phyloP scores from a whole-genome alignment of 2,113 vertebrate species.

The Bothrops jararaca region DNA sequence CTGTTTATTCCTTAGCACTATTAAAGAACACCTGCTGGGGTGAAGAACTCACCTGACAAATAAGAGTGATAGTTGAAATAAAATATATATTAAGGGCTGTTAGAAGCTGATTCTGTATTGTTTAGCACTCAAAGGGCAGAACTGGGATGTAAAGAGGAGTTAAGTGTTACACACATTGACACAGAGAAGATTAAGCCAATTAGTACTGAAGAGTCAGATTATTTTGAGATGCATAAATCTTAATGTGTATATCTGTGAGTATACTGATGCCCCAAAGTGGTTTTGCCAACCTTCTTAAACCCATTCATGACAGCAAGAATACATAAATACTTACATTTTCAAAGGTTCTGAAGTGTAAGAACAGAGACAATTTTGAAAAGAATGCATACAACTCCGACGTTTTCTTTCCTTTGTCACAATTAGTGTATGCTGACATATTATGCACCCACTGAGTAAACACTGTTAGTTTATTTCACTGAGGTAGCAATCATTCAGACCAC shows the following conservation, averaged over 20 bases:
- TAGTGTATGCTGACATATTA: neutral
- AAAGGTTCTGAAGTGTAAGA: neutral
- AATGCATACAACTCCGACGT: neutral
- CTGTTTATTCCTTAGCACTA: conserved; percentile 75
- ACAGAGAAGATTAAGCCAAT: neutral
- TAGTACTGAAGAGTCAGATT: neutral
- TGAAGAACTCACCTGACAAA: conserved; percentile 73
- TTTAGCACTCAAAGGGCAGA: conserved; percentile 62
- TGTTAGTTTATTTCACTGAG: neutral
- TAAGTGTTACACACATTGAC: neutral
- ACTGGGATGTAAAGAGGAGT: conserved; percentile 59
- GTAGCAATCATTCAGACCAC: neutral
- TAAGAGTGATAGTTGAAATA: conserved; percentile 76
- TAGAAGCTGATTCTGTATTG: conserved; percentile 56
- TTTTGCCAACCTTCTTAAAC: neutral
- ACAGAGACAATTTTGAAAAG: neutral
- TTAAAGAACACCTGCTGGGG: conserved; percentile 75
- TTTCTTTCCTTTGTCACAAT: neutral
- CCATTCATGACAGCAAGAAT: neutral
- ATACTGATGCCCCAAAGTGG: neutral
- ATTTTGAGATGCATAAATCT: neutral
- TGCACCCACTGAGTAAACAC: neutral
- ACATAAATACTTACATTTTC: neutral
- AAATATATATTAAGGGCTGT: conserved; percentile 74
- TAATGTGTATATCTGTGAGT: neutral